phyloP scores from a whole-genome alignment of 2,113 vertebrate species.

The Cathartes aura region DNA sequence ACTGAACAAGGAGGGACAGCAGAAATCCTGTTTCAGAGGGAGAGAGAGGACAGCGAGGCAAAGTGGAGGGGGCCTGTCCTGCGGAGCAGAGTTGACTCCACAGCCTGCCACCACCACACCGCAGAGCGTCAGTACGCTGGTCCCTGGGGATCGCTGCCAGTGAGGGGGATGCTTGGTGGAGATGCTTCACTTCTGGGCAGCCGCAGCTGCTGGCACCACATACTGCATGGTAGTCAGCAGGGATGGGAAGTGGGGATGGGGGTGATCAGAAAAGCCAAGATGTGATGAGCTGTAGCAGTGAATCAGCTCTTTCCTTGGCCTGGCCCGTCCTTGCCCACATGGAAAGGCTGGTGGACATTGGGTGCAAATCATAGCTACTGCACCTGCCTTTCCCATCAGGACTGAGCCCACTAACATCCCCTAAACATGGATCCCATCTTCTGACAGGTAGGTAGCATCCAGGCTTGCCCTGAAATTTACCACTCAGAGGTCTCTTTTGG shows the following conservation, averaged over 20 bases:
- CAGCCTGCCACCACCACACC: not conserved
- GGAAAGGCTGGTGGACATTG: rapidly evolving
- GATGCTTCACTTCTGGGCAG: not conserved
- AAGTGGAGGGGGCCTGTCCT: not conserved
- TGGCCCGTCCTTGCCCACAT: not conserved
- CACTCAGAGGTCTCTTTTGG: not conserved
- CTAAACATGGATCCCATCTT: not conserved
- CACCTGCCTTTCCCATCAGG: not conserved
- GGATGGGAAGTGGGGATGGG: not conserved
- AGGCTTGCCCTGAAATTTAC: not conserved
- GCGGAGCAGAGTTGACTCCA: not conserved
- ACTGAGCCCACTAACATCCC: not conserved
- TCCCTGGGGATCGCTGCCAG: not conserved
- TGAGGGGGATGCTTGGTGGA: not conserved
- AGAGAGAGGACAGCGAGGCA: not conserved
- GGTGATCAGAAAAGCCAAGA: not conserved
- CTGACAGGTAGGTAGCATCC: not conserved
- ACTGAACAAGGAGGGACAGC: not conserved
- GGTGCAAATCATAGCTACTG: not conserved
- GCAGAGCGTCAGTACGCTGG: not conserved
- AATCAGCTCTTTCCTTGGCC: not conserved
- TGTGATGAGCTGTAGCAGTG: not conserved
- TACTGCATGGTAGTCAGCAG: not conserved
- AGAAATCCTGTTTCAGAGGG: not conserved
- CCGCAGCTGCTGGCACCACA: rapidly evolving